Conservation (phyloP, 2,797 vertebrate species). For the Gadopsis bispinosus region DNA sequence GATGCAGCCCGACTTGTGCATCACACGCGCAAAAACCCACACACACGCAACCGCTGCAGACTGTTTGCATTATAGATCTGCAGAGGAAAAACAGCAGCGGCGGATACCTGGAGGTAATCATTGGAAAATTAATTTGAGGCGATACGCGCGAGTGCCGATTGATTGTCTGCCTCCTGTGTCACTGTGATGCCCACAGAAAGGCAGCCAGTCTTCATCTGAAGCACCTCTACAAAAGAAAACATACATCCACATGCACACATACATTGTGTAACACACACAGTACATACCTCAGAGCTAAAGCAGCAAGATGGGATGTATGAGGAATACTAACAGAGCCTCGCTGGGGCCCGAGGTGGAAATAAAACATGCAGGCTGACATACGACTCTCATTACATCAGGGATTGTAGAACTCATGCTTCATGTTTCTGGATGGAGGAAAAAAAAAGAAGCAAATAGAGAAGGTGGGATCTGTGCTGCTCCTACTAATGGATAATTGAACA, state of each 20-base stretch:
- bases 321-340: constrained; percentile 56
- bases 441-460: constrained; percentile 11
- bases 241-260: constrained; percentile 22
- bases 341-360: constrained; percentile 32
- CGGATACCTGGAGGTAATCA: constrained; percentile 70
- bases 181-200: constrained; percentile 53
- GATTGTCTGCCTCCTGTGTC: constrained; percentile 64
- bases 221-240: constrained; percentile 43
- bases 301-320: constrained; percentile 37
- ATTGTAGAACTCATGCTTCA: constrained; percentile 19
- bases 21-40: constrained; percentile 23
- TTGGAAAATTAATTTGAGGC: constrained; percentile 70
- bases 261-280: neutral
- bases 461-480: neutral
- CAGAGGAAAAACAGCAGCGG: constrained; percentile 49
- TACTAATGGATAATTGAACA: constrained; percentile 58
- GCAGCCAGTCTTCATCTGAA: constrained; percentile 39
- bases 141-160: constrained; percentile 55
- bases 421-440: constrained; percentile 21
- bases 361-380: constrained; percentile 40
- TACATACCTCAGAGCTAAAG: constrained; percentile 34
- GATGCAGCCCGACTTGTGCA: constrained; percentile 19
- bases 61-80: constrained; percentile 70
- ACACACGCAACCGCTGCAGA: constrained; percentile 30
- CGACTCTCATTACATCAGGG: constrained; percentile 48